Evolutionary conservation across 2,888 invertebrate species (phyloP), one percentile per base, ranked within the genome.

Genomic region (Euclidia mi): DNA sequence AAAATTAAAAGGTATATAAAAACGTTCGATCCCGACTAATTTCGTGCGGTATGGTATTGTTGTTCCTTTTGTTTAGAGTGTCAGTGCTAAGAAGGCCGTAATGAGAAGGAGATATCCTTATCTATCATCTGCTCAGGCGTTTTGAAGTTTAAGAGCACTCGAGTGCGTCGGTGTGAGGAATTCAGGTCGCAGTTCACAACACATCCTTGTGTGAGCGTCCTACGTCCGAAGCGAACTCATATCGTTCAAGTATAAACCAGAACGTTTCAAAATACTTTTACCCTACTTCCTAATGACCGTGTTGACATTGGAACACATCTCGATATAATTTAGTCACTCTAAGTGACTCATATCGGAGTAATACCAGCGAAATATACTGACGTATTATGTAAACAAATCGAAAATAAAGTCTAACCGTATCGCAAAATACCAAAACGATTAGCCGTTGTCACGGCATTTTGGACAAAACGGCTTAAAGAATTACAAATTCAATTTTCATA

Each of bases 1-100:
- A 93, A 94, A 94, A 94, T 93, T 92, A 94, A 94, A 94, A 93
- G 87, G 90, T 88, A 89, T 81, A 90, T 90, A 89, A 91, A 91
- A 91, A 90, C 85, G 85, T 88, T 90, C 89, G 90, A 89, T 86
- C 85, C 86, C 81, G 78, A 92, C 93, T 94, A 94, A 94, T 94
- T 94, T 91, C 82, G 92, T 91, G 90, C 87, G 85, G 92, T 91
- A 90, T 89, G 91, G 88, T 83, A 85, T 90, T 51, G 56, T 49
- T 59, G 63, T 65, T 77, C 56, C 77, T 80, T 82, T 81, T 79
- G 76, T 82, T 73, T 68, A 52, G 55, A 38, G 49, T 65, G 70
- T 71, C 69, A 61, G 66, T 60, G 61, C 41, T 68, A 43, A 62
- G 67, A 63, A 47, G 41, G 32, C 18, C 40, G 60, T 62, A 75